A percentile compares a stretch with the other conserved stretches of the same genome.
phyloP scores from a whole-genome alignment of 2,113 vertebrate genomes.

The Hypomesus transpacificus region DNA sequence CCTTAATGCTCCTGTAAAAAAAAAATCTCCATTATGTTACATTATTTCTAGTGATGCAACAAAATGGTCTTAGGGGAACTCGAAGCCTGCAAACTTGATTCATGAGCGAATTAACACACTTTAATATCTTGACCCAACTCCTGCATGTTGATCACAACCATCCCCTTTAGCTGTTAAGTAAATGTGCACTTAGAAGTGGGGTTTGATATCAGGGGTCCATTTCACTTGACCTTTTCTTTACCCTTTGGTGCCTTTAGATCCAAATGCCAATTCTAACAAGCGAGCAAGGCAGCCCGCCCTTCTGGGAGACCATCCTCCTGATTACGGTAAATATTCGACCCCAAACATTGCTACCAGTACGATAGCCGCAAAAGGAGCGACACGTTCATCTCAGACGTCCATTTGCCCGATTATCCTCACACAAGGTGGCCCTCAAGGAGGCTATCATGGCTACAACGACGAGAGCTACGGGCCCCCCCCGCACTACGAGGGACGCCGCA shows the following conservation, averaged over 20 bases:
- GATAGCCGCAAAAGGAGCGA: too few relatives aligned
- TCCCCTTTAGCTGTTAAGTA: slow-evolving; percentile 34
- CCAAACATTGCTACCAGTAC: not conserved
- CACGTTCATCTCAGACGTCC: not conserved
- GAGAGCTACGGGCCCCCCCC: slow-evolving; percentile 87
- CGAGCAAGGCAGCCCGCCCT: slow-evolving; percentile 88
- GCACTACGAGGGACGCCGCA: slow-evolving; percentile 80
- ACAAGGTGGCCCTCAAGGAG: slow-evolving; percentile 82
- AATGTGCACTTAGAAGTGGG: not conserved
- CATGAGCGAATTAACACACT: slow-evolving; percentile 7
- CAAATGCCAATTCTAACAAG: slow-evolving; percentile 84
- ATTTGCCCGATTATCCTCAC: not conserved
- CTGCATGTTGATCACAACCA: slow-evolving; percentile 63
- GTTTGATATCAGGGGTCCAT: not conserved
- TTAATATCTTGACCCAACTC: slow-evolving; percentile 22
- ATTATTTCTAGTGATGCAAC: not conserved
- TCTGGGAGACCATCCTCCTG: slow-evolving; percentile 85
- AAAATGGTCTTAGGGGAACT: not conserved
- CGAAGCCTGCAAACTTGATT: slow-evolving; percentile 28
- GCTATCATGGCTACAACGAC: slow-evolving; percentile 84
- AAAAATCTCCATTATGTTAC: slow-evolving; percentile 68
- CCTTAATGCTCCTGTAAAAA: slow-evolving; percentile 13
- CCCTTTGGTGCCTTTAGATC: slow-evolving; percentile 66
- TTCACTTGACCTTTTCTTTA: slow-evolving; percentile 25
- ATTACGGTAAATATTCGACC: slow-evolving; percentile 71